These are phyloP conservation scores for Drosophila quadrilineata DNA, from an alignment of 1,140 invertebrate genomes.

Conservation along the genomic window DNA sequence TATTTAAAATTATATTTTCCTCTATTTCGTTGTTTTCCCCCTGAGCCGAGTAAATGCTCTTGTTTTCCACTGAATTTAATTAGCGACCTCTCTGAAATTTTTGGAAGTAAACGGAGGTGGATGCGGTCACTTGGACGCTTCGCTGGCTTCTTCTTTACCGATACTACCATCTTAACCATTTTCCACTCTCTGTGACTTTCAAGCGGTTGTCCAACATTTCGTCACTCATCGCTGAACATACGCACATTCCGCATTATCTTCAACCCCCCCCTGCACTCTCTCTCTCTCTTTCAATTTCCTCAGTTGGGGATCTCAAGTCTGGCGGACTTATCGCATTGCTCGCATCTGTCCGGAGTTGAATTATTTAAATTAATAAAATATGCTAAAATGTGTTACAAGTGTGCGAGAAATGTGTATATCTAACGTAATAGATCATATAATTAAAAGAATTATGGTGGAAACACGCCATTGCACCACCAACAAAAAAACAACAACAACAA, in stretches of 20 bases:
- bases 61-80: slow-evolving; percentile 78
- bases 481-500: slow-evolving; percentile 22
- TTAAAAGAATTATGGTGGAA: slow-evolving; percentile 79
- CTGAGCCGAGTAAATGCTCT: slow-evolving; percentile 71
- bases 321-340: slow-evolving; percentile 41
- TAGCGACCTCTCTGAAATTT: slow-evolving; percentile 51
- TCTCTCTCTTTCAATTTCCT: not conserved
- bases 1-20: slow-evolving; percentile 57
- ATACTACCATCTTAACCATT: not conserved
- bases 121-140: slow-evolving; percentile 73
- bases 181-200: slow-evolving; percentile 18
- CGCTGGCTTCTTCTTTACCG: slow-evolving; percentile 55
- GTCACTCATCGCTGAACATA: slow-evolving; percentile 69
- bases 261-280: not conserved
- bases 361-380: slow-evolving; percentile 80
- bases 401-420: slow-evolving; percentile 61
- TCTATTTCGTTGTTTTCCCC: slow-evolving; percentile 26
- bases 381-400: slow-evolving; percentile 80
- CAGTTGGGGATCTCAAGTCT: not conserved
- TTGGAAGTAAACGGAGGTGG: slow-evolving; percentile 71
- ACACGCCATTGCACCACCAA: slow-evolving; percentile 23
- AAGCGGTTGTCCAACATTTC: slow-evolving; percentile 39
- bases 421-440: slow-evolving; percentile 76
- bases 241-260: slow-evolving; percentile 22
- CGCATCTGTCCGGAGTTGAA: slow-evolving; percentile 57